These are phyloP conservation scores for Caenorhabditis angaria DNA, from an alignment of 2,888 invertebrate genomes.

Conservation along the genomic window DNA sequence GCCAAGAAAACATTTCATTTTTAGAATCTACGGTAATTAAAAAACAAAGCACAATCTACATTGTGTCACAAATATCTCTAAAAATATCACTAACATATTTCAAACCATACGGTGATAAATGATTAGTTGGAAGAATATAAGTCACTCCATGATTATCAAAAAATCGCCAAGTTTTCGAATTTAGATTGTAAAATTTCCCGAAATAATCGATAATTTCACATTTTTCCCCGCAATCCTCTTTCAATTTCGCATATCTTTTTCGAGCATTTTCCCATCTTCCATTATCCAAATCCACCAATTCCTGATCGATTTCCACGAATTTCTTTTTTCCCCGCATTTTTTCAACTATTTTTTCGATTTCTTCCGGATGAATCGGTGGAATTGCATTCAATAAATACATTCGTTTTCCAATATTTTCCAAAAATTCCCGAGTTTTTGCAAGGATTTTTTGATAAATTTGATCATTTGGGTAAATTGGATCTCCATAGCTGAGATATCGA, in stretches of 20 bases:
- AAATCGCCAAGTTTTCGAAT: conserved; percentile 9
- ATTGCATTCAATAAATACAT: neutral
- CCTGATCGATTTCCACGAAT: conserved; percentile 15
- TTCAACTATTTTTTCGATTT: conserved; percentile 2
- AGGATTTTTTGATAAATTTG: conserved; percentile 10
- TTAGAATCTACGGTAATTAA: too few species aligned
- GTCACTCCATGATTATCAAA: conserved; percentile 24
- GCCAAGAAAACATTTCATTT: too few species aligned
- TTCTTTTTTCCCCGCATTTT: conserved; percentile 18
- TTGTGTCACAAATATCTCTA: conserved; percentile 24
- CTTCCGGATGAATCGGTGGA: neutral
- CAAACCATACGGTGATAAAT: conserved; percentile 24
- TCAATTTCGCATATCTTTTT: conserved; percentile 14
- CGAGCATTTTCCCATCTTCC: conserved; percentile 14
- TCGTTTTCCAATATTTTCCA: neutral
- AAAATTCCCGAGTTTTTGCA: conserved; percentile 6
- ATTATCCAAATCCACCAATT: neutral
- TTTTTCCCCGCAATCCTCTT: conserved; percentile 23
- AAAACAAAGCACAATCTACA: too few species aligned
- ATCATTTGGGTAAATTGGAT: conserved; percentile 1
- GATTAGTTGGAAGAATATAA: conserved; percentile 11
- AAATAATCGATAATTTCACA: conserved; percentile 28
- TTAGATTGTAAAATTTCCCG: conserved; percentile 11
- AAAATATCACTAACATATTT: conserved; percentile 17
- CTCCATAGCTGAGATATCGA: conserved; percentile 21